These are phyloP conservation scores for Brachymystax lenok DNA, from an alignment of 2,797 vertebrate species.

Conservation along the genomic window DNA sequence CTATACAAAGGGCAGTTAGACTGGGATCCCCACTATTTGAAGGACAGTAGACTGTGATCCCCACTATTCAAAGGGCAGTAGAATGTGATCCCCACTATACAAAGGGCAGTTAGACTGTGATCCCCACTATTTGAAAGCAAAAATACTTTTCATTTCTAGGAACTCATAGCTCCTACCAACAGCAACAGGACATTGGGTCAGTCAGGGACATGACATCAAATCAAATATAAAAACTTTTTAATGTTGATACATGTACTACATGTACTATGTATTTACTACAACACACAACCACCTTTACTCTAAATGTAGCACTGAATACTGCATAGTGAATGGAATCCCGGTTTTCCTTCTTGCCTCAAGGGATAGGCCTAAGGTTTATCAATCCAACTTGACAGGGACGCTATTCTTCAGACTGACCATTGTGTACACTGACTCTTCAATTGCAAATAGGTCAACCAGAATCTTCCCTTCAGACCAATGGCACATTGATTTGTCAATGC, in stretches of 20 bases:
- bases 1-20: slow-evolving; percentile 37
- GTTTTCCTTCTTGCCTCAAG: background rate
- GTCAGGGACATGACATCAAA: background rate
- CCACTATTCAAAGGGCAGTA: background rate
- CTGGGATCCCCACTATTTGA: slow-evolving; percentile 30
- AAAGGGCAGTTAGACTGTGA: slow-evolving; percentile 21
- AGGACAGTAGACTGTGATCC: slow-evolving; percentile 14
- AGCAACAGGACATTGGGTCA: background rate
- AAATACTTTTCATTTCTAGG: slow-evolving; percentile 16
- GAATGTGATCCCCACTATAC: slow-evolving; percentile 18
- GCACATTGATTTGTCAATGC: slow-evolving; percentile 42
- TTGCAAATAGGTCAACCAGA: slow-evolving; percentile 19
- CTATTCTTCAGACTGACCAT: background rate
- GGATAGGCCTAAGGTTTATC: background rate
- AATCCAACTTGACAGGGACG: background rate
- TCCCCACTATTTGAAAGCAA: slow-evolving; percentile 13
- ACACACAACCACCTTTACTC: background rate
- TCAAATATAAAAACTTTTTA: background rate
- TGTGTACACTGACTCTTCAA: background rate
- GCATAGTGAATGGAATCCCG: background rate
- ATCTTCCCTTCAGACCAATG: slow-evolving; percentile 11
- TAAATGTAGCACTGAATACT: background rate
- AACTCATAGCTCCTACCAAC: background rate
- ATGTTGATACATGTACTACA: no score
- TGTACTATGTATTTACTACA: no score